Conservation (phyloP, 1,140 invertebrate species). For the Euwallacea fornicatus region DNA sequence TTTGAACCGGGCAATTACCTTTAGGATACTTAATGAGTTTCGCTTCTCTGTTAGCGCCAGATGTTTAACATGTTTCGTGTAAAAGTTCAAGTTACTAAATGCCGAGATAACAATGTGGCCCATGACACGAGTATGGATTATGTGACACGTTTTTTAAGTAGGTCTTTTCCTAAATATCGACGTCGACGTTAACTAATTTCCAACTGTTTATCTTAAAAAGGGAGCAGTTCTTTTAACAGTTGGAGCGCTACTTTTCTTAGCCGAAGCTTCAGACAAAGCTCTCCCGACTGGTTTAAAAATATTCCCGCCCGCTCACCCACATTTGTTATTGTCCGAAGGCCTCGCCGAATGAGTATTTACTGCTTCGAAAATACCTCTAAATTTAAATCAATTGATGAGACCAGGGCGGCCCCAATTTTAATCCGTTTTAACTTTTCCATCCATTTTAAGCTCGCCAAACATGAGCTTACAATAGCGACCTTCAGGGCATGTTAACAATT, state of each 20-base stretch:
- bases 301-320: no score
- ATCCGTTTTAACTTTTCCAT: slow-evolving; percentile 8
- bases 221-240: not conserved
- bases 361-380: no score
- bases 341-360: no score
- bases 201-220: slow-evolving; percentile 11
- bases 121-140: slow-evolving; percentile 8
- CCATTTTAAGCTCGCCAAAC: slow-evolving; percentile 1
- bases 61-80: not conserved
- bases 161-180: not conserved
- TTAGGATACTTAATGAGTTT: no score
- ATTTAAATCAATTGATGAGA: no score
- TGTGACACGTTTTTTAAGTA: slow-evolving; percentile 3
- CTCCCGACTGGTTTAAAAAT: no score
- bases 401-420: not conserved
- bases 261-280: no score
- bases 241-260: not conserved
- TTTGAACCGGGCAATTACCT: no score
- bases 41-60: not conserved
- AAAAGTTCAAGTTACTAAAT: not conserved
- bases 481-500: slow-evolving; percentile 16
- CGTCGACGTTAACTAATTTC: not conserved
- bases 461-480: not conserved
- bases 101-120: not conserved
- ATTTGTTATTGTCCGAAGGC: no score